phyloP scores from a whole-genome alignment of 1,140 invertebrate species.

The Leptestheria dahalacensis region DNA sequence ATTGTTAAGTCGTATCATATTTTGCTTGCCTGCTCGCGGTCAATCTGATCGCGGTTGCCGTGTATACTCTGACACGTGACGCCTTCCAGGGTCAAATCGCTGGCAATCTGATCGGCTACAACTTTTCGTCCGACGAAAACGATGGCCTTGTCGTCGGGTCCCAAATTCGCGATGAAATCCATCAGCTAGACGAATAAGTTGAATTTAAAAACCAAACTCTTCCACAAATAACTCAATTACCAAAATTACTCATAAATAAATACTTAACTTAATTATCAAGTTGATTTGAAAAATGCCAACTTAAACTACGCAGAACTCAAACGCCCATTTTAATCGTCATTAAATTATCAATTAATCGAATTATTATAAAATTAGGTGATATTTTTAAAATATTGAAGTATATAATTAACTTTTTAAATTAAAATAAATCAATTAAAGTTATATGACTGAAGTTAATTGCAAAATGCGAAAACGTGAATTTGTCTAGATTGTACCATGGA shows the following conservation, averaged over 20 bases:
- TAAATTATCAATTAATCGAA: too few species aligned
- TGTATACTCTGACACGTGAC: conserved; percentile 62
- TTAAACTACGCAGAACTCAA: too few species aligned
- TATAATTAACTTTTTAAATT: neutral
- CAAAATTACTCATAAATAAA: conserved; percentile 9
- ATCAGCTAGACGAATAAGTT: conserved; percentile 31
- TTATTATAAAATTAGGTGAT: too few species aligned
- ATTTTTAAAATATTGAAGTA: too few species aligned
- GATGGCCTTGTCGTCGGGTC: conserved; percentile 58
- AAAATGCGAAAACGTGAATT: too few species aligned
- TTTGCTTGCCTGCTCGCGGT: conserved; percentile 46
- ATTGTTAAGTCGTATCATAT: neutral
- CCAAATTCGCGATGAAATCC: conserved; percentile 45
- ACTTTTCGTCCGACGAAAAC: conserved; percentile 75
- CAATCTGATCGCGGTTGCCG: conserved; percentile 71
- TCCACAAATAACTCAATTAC: too few species aligned
- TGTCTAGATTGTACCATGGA: conserved; percentile 35
- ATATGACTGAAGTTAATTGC: too few species aligned
- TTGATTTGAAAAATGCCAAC: too few species aligned
- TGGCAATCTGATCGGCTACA: conserved; percentile 60
- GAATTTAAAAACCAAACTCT: neutral
- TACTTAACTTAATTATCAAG: too few species aligned
- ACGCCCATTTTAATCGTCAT: too few species aligned
- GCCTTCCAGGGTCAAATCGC: conserved; percentile 51
- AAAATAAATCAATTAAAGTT: neutral